Evolutionary conservation across 2,888 invertebrate species (phyloP), one percentile per base, ranked within the genome.

Genomic region (Pediacus dermestoides): DNA sequence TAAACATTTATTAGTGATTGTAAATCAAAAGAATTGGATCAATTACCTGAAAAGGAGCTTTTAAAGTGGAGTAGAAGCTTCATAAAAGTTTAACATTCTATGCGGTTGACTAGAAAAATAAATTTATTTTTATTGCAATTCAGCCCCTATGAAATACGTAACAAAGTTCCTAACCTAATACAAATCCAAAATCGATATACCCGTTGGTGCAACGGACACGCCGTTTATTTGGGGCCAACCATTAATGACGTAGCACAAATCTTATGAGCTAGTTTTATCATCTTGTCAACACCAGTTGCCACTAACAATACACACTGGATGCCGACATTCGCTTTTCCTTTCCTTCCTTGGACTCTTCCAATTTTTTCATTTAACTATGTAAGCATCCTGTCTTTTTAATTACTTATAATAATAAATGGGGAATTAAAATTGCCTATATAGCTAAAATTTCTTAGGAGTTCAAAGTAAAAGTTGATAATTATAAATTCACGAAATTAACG

Each of bases 281-380:
- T 59, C 53, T 58, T 64, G 66, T 65, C 66, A 66, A 63, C 66
- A 63, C 63, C 66, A 66, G 66, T 66, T 66, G 66, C 62, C 60
- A 51, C 51, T 53, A 56, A 60, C 61, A 63, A 63, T 61, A 57
- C 59, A 56, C 57, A 52, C 52, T 51, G 52, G 47, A 43, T 44
- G 43, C 50, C 53, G 47, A 52, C 51, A 53, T 47, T 50, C 47
- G 26, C 32, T 42, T 38, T 38, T 37, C 27, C 11, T 16, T 30
- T 38, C 40, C 16, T 14, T 41, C 26, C 38, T 26, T 26, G 28
- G 13, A 28, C 14, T 14, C 3, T 11, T 3, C 7, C 12, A n/a
- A n/a, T n/a, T n/a, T n/a, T n/a, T n/a, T n/a, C n/a, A n/a, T n/a
- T n/a, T n/a, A n/a, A n/a, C n/a, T n/a, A n/a, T n/a, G n/a, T n/a